phyloP scores from a whole-genome alignment of 2,797 vertebrate genomes.

The Gallinago stenura region DNA sequence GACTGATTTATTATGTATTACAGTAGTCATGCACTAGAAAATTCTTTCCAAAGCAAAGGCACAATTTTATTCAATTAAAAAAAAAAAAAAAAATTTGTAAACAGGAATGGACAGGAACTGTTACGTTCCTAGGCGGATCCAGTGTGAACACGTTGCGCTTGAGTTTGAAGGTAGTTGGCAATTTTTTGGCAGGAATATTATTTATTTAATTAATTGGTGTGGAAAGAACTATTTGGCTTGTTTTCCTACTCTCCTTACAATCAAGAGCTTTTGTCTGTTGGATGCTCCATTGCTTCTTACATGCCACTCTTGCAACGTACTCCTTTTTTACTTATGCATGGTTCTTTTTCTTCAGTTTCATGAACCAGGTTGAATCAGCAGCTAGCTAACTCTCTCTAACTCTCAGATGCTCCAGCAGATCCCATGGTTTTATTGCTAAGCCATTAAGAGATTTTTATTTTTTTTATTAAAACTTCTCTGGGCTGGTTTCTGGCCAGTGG shows the following conservation, averaged over 20 bases:
- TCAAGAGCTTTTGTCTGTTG: neutral
- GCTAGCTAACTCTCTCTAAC: neutral
- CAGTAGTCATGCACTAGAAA: conserved; percentile 31
- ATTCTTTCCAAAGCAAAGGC: conserved; percentile 6
- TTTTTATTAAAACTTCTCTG: neutral
- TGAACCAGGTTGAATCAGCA: neutral
- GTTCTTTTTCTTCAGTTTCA: neutral
- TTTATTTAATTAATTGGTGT: conserved; percentile 59
- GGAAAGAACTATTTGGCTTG: conserved; percentile 7
- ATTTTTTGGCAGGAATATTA: conserved; percentile 49
- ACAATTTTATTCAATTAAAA: neutral
- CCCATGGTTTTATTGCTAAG: conserved; percentile 1
- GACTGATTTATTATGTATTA: conserved; percentile 36
- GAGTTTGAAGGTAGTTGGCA: conserved; percentile 41
- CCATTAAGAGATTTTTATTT: neutral
- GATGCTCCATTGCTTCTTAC: neutral
- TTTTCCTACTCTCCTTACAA: neutral
- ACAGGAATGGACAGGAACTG: conserved; percentile 62
- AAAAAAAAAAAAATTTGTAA: neutral
- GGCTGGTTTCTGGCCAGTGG: neutral
- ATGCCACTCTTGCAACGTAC: neutral
- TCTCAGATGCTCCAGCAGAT: neutral
- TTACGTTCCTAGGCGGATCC: conserved; percentile 31
- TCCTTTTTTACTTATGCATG: neutral
- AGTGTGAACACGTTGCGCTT: conserved; percentile 47